A percentile compares a stretch with the other conserved stretches of the same genome.
Evolutionary conservation across 2,113 vertebrate genomes (phyloP).

Genomic region (Platycercus adscitus): DNA sequence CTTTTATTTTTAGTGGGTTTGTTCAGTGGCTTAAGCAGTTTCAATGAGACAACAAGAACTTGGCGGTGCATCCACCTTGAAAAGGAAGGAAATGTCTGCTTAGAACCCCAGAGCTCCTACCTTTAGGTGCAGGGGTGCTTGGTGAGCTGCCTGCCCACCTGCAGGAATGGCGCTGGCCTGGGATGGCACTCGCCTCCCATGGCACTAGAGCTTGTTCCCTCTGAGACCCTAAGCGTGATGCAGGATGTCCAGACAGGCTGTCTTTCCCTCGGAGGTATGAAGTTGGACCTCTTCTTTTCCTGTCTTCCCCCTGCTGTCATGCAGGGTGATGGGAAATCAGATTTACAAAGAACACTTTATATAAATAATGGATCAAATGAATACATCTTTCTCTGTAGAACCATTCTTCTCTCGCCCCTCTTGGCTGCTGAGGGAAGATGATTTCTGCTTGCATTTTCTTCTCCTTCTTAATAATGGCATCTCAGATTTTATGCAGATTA

Average conservation of each 20-base stretch:
- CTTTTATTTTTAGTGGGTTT: constrained; percentile 63
- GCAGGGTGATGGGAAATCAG: constrained; percentile 43
- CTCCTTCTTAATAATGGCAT: constrained; percentile 48
- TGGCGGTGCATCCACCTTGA: neutral
- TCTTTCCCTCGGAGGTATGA: neutral
- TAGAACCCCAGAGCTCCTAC: neutral
- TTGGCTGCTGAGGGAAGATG: constrained; percentile 18
- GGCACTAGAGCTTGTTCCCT: neutral
- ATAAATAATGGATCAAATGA: constrained; percentile 74
- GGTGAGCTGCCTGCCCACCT: neutral
- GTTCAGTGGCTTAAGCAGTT: neutral
- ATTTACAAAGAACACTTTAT: constrained; percentile 69
- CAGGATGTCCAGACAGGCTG: neutral
- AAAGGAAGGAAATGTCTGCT: neutral
- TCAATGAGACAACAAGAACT: neutral
- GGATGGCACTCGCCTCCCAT: neutral
- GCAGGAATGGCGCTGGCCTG: neutral
- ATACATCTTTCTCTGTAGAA: constrained; percentile 55
- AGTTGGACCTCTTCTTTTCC: constrained; percentile 45
- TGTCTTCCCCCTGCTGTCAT: constrained; percentile 53
- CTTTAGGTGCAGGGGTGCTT: neutral
- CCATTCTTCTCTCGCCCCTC: constrained; percentile 51
- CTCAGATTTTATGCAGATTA: constrained; percentile 69
- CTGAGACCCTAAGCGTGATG: neutral
- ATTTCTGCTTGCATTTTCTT: constrained; percentile 54